A percentile compares a stretch with the other conserved stretches of the same genome.
These are phyloP conservation scores for Archips xylosteana DNA, from an alignment of 2,888 invertebrate species.

Conservation along the genomic window DNA sequence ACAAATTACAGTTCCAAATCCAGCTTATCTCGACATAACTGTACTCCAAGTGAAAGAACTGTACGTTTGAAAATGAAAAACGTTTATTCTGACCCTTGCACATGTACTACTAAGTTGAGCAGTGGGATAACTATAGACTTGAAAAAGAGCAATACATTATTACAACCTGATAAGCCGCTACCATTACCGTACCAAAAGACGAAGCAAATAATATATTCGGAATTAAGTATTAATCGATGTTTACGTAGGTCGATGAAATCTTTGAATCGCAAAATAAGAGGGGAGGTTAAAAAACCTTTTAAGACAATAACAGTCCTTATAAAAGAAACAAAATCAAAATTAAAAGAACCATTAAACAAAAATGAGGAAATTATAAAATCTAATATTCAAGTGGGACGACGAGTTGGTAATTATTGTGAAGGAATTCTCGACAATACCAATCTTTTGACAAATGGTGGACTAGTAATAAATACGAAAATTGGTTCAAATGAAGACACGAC, in stretches of 20 bases:
- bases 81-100: slow-evolving; percentile 66
- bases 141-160: slow-evolving; percentile 47
- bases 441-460: not conserved
- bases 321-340: slow-evolving; percentile 4
- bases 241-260: not conserved
- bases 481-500: not conserved
- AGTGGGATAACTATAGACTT: slow-evolving; percentile 49
- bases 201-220: slow-evolving; percentile 52
- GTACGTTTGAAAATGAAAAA: slow-evolving; percentile 55
- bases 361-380: slow-evolving; percentile 2
- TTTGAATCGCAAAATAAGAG: not conserved
- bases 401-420: not conserved
- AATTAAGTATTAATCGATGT: not conserved
- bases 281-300: not conserved
- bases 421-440: not conserved
- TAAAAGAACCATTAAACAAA: not conserved
- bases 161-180: slow-evolving; percentile 35
- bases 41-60: slow-evolving; percentile 43
- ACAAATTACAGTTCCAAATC: slow-evolving; percentile 7
- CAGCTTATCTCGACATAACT: not conserved
- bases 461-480: not conserved
- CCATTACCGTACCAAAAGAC: slow-evolving; percentile 10
- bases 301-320: slow-evolving; percentile 2
- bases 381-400: not conserved
- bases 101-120: slow-evolving; percentile 56